Base-by-base conservation (phyloP, 2,797 vertebrate genomes). In the Ciconia nigra region DNA sequence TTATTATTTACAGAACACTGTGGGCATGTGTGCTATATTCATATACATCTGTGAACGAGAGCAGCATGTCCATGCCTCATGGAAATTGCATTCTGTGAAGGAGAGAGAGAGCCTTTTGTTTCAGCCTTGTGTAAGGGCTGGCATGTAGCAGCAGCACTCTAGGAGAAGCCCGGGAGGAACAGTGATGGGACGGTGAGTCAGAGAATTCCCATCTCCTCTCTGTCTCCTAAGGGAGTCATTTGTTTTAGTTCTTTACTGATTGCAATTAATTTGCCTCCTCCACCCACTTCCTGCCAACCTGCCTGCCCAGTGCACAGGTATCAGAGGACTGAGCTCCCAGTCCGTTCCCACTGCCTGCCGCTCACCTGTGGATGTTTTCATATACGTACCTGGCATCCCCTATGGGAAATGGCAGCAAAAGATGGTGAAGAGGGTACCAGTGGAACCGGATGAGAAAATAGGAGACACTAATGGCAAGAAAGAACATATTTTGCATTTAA, bases 171-270 rank as follows among this genome's bases (percentile, higher is more conserved):
- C 81, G 2, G 62, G 57, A 93, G 95, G 77, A 96, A 61, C 1
- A 15, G 55, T 76, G 85, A 66, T 90, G 83, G 83, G 77, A 86
- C 2, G 2, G 51, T 80, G 95, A 96, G 87, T 96, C 94, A 95
- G 66, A 93, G 59, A 93, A 97, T 88, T 95, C 91, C 54, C 66
- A 87, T 78, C 87, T 96, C 61, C 61, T 87, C 71, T 95, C 79
- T 84, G 29, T 76, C 61, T 89, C 90, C 88, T 79, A 59, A 93
- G 69, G 91, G 94, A 96, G 47, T 88, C 2, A 82, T 92, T 96
- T 77, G 46, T 67, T 95, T 83, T 78, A 91, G 62, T 72, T 91
- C 49, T 90, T 91, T 59, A 65, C 70, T 87, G 77, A 88, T 65
- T 94, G 77, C 72, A 91, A 80, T 82, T 82, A 88, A 92, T 94